Conservation (phyloP, 2,113 vertebrate genomes). For the Seriola rivoliana region DNA sequence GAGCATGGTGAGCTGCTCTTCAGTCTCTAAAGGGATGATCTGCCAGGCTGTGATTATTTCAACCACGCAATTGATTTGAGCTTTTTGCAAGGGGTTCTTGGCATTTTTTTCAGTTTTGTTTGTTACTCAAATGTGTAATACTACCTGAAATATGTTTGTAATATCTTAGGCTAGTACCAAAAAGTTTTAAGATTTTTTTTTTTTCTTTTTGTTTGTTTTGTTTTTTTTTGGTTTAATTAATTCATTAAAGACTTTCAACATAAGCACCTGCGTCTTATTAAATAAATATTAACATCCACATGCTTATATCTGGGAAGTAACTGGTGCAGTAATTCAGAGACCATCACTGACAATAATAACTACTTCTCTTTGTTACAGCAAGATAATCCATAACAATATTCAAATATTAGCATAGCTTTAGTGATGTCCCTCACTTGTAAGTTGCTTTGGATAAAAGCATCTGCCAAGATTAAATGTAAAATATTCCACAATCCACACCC, state of each 20-base stretch:
- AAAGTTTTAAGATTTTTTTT: conserved; percentile 71
- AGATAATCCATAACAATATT: background rate
- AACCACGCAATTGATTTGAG: conserved; percentile 61
- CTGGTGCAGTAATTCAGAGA: background rate
- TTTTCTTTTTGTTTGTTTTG: conserved; percentile 39
- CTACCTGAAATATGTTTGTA: conserved; percentile 80
- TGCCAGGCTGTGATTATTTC: conserved; percentile 68
- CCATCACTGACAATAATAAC: background rate
- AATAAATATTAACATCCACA: background rate
- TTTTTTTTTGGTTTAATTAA: conserved; percentile 68
- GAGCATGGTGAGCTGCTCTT: conserved; percentile 61
- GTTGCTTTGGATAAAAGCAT: too few species aligned
- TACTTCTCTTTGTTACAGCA: background rate
- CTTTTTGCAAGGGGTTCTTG: conserved; percentile 74
- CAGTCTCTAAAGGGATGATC: conserved; percentile 82
- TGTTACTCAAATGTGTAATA: conserved; percentile 73
- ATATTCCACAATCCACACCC: background rate
- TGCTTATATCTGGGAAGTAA: background rate
- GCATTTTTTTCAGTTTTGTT: conserved; percentile 63
- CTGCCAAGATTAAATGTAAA: too few species aligned
- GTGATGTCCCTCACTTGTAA: too few species aligned
- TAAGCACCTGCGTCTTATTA: background rate
- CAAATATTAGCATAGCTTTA: background rate
- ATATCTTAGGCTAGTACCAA: conserved; percentile 84
- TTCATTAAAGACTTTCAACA: conserved; percentile 85